phyloP scores from a whole-genome alignment of 2,113 vertebrate species.

The Asarcornis scutulata region DNA sequence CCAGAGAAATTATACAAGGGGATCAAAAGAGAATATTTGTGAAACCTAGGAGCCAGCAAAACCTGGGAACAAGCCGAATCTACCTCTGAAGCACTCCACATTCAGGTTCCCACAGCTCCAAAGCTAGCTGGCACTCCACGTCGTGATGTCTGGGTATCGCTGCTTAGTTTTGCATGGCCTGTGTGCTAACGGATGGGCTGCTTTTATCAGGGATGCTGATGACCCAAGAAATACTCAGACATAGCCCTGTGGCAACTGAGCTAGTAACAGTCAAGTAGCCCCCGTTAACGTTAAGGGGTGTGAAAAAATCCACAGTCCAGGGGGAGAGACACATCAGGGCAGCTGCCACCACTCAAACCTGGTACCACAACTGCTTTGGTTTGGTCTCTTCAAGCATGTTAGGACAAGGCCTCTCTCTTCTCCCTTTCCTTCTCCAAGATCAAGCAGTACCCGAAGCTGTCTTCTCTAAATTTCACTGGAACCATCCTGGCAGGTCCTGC shows the following conservation, averaged over 20 bases:
- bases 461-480: not conserved
- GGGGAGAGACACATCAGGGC: not conserved
- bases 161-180: not conserved
- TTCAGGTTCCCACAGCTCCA: not conserved
- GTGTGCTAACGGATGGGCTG: not conserved
- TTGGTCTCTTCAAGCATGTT: not conserved
- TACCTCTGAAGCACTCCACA: fast-evolving
- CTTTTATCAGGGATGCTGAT: fast-evolving
- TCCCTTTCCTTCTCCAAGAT: not conserved
- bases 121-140: no score
- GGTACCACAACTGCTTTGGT: not conserved
- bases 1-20: not conserved
- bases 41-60: not conserved
- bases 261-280: fast-evolving
- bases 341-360: not conserved
- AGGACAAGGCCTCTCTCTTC: not conserved
- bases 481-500: not conserved
- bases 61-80: not conserved
- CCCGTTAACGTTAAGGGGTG: no score
- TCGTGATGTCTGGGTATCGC: fast-evolving
- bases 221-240: not conserved
- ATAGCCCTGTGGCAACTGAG: fast-evolving
- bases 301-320: no score
- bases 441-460: not conserved
- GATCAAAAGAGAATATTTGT: not conserved